Evolutionary conservation across 2,888 invertebrate genomes (phyloP), one percentile per base, ranked within the genome.

Genomic region (Drosophila pseudotalamancana): DNA sequence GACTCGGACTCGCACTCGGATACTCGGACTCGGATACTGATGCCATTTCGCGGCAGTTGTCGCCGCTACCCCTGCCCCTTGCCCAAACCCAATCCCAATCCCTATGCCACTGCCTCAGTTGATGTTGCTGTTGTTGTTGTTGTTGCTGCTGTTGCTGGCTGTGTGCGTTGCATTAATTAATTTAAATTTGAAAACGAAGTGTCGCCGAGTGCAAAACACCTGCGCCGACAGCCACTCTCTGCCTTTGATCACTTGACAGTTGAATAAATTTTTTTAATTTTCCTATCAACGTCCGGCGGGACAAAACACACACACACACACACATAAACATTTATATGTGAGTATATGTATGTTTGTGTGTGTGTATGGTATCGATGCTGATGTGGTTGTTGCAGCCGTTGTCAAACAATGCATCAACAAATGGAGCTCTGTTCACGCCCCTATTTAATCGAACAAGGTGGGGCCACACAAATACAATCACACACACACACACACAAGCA

Each of bases 141-240:
- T 1, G 12, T 12, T 2, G 19, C 18, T 8, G n/a, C 39, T 3
- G 37, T 19, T n/a, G 6, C 19, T 8, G 40, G 29, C 23, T 57
- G 66, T 77, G 77, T 81, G 57, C 75, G 71, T 70, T 82, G 83
- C 86, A 83, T 83, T 87, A 83, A 83, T 87, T 83, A 83, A 87
- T 83, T 85, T 82, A 72, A 85, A 76, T 81, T 81, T 84, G 62
- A 84, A 81, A 71, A 71, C 71, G 72, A 81, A 87, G 86, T 76
- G 88, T 87, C 79, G 79, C 86, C 83, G 83, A 85, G 83, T 86
- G 86, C 86, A 77, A 83, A 83, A 83, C 83, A 83, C 88, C 83
- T 83, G 83, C 88, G 88, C 62, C 74, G 83, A 86, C 83, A 86
- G 86, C 69, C 61, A 80, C 49, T 62, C 50, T 59, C 45, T 76